Percentiles rank a stretch among this genome's conserved stretches.
These are phyloP conservation scores for Caenorhabditis inopinata DNA, from an alignment of 1,140 invertebrate species.

Conservation along the genomic window DNA sequence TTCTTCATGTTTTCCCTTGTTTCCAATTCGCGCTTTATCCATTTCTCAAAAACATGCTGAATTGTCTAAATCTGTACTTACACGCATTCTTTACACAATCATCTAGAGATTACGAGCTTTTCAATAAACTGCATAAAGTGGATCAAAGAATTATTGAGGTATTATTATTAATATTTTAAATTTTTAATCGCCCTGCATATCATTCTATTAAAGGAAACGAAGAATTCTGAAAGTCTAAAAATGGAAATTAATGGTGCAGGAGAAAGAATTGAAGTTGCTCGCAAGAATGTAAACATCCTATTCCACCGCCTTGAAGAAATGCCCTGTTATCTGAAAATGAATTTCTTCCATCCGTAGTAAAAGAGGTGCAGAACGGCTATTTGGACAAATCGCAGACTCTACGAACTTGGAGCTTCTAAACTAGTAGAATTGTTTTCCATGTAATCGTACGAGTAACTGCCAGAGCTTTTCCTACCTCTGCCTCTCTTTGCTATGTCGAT, in stretches of 20 bases:
- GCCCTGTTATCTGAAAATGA: not conserved
- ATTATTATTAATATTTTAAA: not conserved
- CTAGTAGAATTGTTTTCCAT: too few species aligned
- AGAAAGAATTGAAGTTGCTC: not conserved
- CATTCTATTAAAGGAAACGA: not conserved
- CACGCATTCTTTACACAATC: not conserved
- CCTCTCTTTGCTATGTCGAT: too few species aligned
- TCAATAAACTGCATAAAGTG: not conserved
- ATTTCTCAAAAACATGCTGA: not conserved
- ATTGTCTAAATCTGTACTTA: not conserved
- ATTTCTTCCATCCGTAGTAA: too few species aligned
- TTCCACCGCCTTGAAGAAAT: slow-evolving; percentile 1
- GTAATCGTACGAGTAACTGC: too few species aligned
- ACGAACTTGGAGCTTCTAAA: too few species aligned
- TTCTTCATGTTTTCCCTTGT: too few species aligned
- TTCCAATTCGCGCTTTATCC: too few species aligned
- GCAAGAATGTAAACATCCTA: not conserved
- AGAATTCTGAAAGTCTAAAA: not conserved
- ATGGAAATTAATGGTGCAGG: not conserved
- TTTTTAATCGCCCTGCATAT: not conserved
- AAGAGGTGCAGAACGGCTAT: too few species aligned
- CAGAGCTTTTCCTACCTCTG: too few species aligned
- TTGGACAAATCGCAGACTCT: too few species aligned
- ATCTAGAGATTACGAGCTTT: not conserved
- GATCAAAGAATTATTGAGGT: not conserved